Base-by-base conservation (phyloP, 2,888 invertebrate species). In the Hirtodrosophila duncani region DNA sequence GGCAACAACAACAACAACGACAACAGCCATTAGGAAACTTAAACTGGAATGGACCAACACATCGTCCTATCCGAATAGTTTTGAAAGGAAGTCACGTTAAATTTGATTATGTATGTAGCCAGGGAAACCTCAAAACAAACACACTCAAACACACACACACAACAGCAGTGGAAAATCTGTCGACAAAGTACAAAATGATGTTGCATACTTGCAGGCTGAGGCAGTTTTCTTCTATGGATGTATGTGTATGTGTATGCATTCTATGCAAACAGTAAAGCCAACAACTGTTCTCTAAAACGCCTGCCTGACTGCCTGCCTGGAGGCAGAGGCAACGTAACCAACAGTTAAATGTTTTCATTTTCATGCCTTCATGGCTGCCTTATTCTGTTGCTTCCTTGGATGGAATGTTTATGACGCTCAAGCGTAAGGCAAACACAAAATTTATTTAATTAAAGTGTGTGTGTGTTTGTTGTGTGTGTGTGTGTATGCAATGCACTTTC, bases 311-410 rank as follows among this genome's bases (percentile, higher is more conserved):
- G 20, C 9, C 3, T 7, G 2, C 13, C 7, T 9, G 3, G n/a
- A n/a, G n/a, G n/a, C n/a, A n/a, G n/a, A n/a, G n/a, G 38, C 42
- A 49, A 67, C 57, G 34, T 48, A 69, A 61, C 64, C 59, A 42
- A 56, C 52, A 62, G 59, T 64, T 72, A 75, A 79, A 72, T 79
- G 79, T 72, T 79, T 72, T 74, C 61, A 78, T 72, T 78, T 71
- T 64, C 75, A 63, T 58, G 55, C 59, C 59, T 58, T 45, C 49
- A 43, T 64, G 53, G 45, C 4, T 38, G 45, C 49, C 36, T 50
- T 17, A 50, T 29, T 31, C 11, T 20, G 8, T n/a, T 9, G 5
- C 4, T 14, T 10, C 9, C 37, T 2, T 14, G 11, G 30, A 41
- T 48, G 20, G 51, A 56, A 60, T 71, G 77, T 71, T 71, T 71